Evolutionary conservation across 2,113 vertebrate species (phyloP), one percentile per base, ranked within the genome.

Genomic region (Podarcis raffonei): DNA sequence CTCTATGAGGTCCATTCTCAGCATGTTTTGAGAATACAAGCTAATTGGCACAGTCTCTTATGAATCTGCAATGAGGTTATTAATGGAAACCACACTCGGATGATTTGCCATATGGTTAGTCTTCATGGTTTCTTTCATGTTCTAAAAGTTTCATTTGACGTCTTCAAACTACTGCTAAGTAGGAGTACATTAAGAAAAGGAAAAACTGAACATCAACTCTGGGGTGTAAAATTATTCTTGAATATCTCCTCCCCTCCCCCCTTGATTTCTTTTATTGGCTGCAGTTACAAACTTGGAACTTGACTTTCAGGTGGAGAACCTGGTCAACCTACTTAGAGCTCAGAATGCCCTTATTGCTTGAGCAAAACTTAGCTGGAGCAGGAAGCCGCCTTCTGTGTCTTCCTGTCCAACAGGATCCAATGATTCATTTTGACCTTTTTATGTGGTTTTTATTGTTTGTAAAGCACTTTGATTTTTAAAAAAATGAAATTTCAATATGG

Each of bases 181-280:
- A 75, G 53, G 20, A 83, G 84, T 68, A 78, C 6, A 12, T 68
- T 85, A 32, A 39, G 13, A 0, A 0, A 77, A 3, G 65, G 62
- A 32, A 68, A 65, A 81, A 83, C 86, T 7, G 5, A 15, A 22
- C 15, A 27, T 76, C 35, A 79, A 15, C 1, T 69, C 32, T 23
- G 8, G 22, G 15, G 37, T 87, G 15, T 1, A 80, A 39, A 62
- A 30, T 25, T 62, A 30, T 1, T 13, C 39, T 15, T 35, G 22
- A 20, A 6, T 7, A 18, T 59, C 23, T 16, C 16, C 0, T 20
- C 37, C 20, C 22, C 16, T n/a, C 0, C 25, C 12, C 0, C 8
- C 6, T 6, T 69, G 12, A 71, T 53, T 22, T 71, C n/a, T 32
- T 57, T 80, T 87, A 20, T 57, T 59, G n/a, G 39, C 77, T 86